These are phyloP conservation scores for Rhombomys opimus DNA, from an alignment of 2,113 vertebrate species.

Conservation along the genomic window DNA sequence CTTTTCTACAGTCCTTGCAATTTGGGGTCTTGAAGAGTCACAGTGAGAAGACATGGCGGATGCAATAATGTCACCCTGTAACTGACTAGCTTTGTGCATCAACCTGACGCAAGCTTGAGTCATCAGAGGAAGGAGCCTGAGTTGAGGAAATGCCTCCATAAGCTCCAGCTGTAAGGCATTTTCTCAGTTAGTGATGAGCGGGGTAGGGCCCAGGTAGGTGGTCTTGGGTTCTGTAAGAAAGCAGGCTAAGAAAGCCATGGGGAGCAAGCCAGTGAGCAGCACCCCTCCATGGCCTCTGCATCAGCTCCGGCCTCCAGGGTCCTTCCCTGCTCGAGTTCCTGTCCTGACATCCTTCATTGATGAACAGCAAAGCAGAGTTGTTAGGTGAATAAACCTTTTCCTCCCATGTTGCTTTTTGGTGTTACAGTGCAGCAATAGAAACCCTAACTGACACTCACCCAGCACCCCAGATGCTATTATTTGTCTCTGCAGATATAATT, in stretches of 20 bases:
- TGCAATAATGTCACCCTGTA: not conserved
- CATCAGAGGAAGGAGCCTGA: not conserved
- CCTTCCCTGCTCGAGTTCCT: not conserved
- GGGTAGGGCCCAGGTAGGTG: not conserved
- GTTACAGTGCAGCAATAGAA: not conserved
- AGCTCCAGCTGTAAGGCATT: not conserved
- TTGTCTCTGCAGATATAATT: not conserved
- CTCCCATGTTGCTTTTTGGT: not conserved
- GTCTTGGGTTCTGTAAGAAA: not conserved
- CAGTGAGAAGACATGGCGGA: not conserved
- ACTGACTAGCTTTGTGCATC: not conserved
- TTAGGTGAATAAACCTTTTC: not conserved
- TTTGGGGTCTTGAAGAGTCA: not conserved
- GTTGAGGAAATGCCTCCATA: not conserved
- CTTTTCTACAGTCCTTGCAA: not conserved
- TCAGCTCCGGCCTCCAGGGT: not conserved
- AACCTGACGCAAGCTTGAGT: not conserved
- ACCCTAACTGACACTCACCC: not conserved
- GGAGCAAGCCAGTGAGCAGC: not conserved
- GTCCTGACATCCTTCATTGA: not conserved
- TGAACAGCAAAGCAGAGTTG: not conserved
- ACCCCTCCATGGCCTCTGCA: not conserved
- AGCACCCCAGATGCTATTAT: not conserved
- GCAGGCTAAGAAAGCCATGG: not conserved
- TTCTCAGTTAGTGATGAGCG: not conserved